These are phyloP conservation scores for Microcebus griseorufus DNA, from an alignment of 2,113 vertebrate genomes.

Conservation along the genomic window DNA sequence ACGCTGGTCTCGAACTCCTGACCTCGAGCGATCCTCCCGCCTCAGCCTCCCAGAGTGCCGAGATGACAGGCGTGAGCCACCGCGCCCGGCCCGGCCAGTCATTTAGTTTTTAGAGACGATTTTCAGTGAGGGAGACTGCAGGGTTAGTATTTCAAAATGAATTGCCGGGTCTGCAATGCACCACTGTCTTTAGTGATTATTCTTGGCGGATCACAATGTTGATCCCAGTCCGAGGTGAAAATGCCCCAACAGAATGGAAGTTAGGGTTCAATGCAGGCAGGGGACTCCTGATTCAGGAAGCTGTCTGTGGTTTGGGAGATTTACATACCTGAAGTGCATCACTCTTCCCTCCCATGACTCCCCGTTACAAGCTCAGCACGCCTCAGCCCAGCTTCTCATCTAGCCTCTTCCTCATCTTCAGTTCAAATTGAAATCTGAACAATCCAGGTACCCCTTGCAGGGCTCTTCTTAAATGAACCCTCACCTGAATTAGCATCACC, in stretches of 20 bases:
- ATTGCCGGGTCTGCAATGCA: constrained; percentile 14
- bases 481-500: not conserved
- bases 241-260: constrained; percentile 59
- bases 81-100: fast-evolving
- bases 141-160: constrained; percentile 59
- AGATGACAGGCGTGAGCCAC: no score
- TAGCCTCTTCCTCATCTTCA: not conserved
- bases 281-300: not conserved
- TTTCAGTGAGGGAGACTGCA: constrained; percentile 31
- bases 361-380: fast-evolving
- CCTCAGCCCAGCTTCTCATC: not conserved
- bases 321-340: fast-evolving
- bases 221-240: constrained; percentile 62
- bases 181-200: constrained; percentile 64
- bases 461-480: not conserved
- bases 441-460: not conserved
- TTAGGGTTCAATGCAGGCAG: constrained; percentile 45
- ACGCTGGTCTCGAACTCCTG: no score
- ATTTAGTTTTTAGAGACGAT: constrained; percentile 29
- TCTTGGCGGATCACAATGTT: constrained; percentile 74
- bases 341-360: not conserved
- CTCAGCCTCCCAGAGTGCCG: no score
- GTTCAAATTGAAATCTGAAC: not conserved
- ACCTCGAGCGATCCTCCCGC: no score
- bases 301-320: not conserved